These are phyloP conservation scores for Aphodius granarius DNA, from an alignment of 2,888 invertebrate genomes.

Conservation along the genomic window DNA sequence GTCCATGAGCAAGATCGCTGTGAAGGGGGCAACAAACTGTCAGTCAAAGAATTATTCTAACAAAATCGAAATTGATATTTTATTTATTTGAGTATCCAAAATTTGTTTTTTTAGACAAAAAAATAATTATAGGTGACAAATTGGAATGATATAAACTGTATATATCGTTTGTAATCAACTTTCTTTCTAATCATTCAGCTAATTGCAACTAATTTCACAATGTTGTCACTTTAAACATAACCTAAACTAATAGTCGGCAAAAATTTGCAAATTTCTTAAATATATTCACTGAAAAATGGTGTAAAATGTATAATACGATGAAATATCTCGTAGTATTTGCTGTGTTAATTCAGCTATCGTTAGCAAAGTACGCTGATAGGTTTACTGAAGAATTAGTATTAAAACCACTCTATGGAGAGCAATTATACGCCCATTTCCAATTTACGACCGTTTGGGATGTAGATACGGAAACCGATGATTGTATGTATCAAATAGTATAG, in stretches of 20 bases:
- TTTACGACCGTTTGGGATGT: constrained; percentile 80
- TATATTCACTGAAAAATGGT: background rate
- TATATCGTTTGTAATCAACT: too few relatives aligned
- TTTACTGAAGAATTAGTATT: constrained; percentile 88
- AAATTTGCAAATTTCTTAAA: background rate
- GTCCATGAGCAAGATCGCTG: background rate
- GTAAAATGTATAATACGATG: background rate
- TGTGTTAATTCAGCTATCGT: background rate
- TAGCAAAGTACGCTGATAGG: constrained; percentile 56
- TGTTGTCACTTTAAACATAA: background rate
- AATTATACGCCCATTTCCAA: constrained; percentile 89
- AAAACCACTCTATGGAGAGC: constrained; percentile 80
- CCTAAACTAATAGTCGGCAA: background rate
- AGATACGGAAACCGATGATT: constrained; percentile 57
- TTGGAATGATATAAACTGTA: too few relatives aligned
- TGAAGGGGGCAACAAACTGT: background rate
- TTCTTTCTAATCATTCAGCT: too few relatives aligned
- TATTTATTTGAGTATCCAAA: background rate
- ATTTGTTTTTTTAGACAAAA: too few relatives aligned
- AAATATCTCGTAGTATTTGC: background rate
- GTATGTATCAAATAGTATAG: constrained; percentile 56
- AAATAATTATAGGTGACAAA: too few relatives aligned
- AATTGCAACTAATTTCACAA: background rate
- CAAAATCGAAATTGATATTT: background rate
- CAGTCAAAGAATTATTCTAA: background rate